These are phyloP conservation scores for Silurus glanis DNA, from an alignment of 2,113 vertebrate species.

Conservation along the genomic window DNA sequence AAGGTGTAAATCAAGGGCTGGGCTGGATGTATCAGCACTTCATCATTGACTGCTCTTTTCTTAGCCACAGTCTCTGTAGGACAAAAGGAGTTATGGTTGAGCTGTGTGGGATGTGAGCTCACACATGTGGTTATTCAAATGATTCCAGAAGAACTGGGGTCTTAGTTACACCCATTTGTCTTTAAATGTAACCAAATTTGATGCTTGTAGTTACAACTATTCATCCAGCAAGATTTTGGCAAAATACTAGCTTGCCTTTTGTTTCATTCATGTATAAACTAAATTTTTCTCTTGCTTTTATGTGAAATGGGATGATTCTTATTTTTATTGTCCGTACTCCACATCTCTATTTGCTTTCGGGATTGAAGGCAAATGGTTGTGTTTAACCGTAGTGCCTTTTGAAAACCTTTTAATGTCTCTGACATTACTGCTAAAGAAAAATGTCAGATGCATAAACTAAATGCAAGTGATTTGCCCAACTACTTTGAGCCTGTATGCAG, in stretches of 20 bases:
- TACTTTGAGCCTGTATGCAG: neutral
- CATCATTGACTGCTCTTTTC: constrained; percentile 38
- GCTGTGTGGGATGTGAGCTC: neutral
- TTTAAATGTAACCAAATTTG: neutral
- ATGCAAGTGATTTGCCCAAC: neutral
- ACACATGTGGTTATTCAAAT: neutral
- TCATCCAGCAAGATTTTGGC: neutral
- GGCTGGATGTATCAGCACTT: constrained; percentile 29
- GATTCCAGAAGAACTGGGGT: neutral
- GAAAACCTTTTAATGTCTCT: neutral
- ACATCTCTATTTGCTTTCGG: neutral
- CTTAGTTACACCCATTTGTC: neutral
- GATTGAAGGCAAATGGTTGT: neutral
- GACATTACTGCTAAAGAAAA: too few species aligned
- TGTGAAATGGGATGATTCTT: neutral
- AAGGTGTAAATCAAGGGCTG: constrained; percentile 35
- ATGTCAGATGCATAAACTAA: too few species aligned
- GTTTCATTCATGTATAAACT: neutral
- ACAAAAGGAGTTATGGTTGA: constrained; percentile 21
- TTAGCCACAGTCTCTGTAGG: constrained; percentile 28
- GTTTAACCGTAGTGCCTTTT: neutral
- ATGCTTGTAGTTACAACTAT: neutral
- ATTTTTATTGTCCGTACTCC: neutral
- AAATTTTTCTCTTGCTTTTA: neutral
- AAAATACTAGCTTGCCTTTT: neutral